These are phyloP conservation scores for Crepidodera aurea DNA, from an alignment of 2,888 invertebrate species.

Conservation along the genomic window DNA sequence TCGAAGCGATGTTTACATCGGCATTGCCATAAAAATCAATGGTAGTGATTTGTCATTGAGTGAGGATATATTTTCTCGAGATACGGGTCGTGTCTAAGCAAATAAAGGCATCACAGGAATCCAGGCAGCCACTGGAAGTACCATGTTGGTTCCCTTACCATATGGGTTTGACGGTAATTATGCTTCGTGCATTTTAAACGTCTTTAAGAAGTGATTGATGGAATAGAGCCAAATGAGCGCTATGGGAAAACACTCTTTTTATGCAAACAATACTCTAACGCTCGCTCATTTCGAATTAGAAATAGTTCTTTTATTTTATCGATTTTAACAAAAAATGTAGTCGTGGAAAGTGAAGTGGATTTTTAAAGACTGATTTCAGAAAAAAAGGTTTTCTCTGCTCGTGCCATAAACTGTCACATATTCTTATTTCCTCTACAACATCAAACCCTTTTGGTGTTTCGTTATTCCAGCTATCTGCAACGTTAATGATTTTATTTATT, in stretches of 20 bases:
- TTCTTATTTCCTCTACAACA: no score
- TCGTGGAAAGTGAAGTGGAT: no score
- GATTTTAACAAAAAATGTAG: no score
- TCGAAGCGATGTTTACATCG: conserved; percentile 46
- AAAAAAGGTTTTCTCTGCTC: no score
- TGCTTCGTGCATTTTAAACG: conserved; percentile 35
- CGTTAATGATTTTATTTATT: no score
- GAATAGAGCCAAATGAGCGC: conserved; percentile 16
- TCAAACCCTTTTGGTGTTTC: no score
- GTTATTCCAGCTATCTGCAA: no score
- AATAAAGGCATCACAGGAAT: conserved; percentile 44
- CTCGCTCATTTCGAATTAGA: no score
- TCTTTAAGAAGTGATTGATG: conserved; percentile 35
- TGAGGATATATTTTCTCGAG: conserved; percentile 37
- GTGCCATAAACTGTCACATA: no score
- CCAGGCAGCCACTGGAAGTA: conserved; percentile 29
- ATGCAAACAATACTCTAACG: neutral
- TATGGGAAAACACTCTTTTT: conserved; percentile 24
- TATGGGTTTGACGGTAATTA: conserved; percentile 34
- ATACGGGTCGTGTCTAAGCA: conserved; percentile 34
- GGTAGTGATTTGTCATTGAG: conserved; percentile 50
- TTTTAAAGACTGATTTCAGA: no score
- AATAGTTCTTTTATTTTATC: no score
- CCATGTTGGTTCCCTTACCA: conserved; percentile 36
- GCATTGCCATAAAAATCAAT: conserved; percentile 49